These are phyloP conservation scores for Petromus typicus DNA, from an alignment of 2,113 vertebrate genomes.

Conservation along the genomic window DNA sequence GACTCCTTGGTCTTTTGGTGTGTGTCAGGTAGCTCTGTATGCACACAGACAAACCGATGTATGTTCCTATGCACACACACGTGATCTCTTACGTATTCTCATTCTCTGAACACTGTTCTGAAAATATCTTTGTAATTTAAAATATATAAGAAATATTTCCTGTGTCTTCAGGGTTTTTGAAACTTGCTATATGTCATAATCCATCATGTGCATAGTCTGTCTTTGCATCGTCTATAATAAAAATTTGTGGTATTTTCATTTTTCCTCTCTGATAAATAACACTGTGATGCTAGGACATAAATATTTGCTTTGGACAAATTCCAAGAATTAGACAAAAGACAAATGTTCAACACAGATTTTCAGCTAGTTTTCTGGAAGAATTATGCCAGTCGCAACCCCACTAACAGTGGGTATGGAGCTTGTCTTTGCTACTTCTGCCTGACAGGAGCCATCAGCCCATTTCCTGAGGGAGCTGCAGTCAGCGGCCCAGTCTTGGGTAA, in stretches of 20 bases:
- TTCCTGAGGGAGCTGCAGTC: background rate
- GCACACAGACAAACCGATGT: background rate
- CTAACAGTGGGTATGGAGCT: no score
- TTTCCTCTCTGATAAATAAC: background rate
- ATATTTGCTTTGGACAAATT: background rate
- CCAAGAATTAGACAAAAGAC: background rate
- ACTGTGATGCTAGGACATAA: background rate
- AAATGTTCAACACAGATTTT: background rate
- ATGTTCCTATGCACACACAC: background rate
- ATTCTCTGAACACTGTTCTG: background rate
- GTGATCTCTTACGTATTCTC: background rate
- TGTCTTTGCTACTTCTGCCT: background rate
- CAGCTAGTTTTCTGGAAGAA: background rate
- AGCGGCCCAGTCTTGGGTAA: background rate
- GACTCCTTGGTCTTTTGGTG: fast-evolving
- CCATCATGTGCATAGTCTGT: background rate
- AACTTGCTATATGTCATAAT: background rate
- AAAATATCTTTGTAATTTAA: background rate
- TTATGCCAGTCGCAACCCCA: no score
- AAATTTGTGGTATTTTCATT: background rate
- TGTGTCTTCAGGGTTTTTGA: background rate
- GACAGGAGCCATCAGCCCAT: fast-evolving
- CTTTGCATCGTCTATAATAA: background rate
- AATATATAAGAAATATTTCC: background rate
- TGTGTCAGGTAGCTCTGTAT: background rate